Percentiles rank a stretch among this genome's conserved stretches.
Conservation (phyloP, 2,888 invertebrate species). For the Megalurothrips usitatus region DNA sequence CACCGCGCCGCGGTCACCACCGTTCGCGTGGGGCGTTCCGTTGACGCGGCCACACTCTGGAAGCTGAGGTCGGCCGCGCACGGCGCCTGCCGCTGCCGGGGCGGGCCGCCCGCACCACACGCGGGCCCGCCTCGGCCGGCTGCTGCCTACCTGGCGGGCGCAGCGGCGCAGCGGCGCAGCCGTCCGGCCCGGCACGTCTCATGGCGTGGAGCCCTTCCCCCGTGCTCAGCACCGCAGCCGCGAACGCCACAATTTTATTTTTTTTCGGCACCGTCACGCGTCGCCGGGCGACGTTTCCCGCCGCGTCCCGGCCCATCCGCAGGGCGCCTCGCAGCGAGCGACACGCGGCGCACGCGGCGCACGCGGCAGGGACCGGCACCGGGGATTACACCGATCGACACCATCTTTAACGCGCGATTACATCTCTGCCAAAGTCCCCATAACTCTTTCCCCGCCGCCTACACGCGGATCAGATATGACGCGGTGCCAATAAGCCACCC, state of each 20-base stretch:
- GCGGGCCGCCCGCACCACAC: not conserved
- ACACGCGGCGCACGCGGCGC: too few relatives aligned
- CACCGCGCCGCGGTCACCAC: not conserved
- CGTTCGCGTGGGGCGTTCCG: not conserved
- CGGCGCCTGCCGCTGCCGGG: not conserved
- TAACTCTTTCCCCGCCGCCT: not conserved
- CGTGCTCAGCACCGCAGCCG: too few relatives aligned
- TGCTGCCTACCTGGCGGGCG: too few relatives aligned
- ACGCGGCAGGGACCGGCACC: not conserved
- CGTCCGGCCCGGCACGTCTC: not conserved
- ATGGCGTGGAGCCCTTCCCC: too few relatives aligned
- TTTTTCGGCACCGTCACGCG: not conserved
- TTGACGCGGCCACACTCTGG: not conserved
- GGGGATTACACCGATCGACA: slow-evolving; percentile 4
- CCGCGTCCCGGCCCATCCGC: too few relatives aligned
- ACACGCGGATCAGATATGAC: slow-evolving; percentile 7
- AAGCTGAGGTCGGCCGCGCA: too few relatives aligned
- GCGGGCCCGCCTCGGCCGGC: not conserved
- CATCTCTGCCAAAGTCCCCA: not conserved
- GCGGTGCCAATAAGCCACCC: not conserved
- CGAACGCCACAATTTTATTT: too few relatives aligned
- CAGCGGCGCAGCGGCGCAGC: too few relatives aligned
- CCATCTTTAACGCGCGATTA: not conserved
- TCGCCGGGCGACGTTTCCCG: too few relatives aligned
- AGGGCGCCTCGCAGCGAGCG: too few relatives aligned